Conservation (phyloP, 2,113 vertebrate genomes). For the Brevimyrus niger region DNA sequence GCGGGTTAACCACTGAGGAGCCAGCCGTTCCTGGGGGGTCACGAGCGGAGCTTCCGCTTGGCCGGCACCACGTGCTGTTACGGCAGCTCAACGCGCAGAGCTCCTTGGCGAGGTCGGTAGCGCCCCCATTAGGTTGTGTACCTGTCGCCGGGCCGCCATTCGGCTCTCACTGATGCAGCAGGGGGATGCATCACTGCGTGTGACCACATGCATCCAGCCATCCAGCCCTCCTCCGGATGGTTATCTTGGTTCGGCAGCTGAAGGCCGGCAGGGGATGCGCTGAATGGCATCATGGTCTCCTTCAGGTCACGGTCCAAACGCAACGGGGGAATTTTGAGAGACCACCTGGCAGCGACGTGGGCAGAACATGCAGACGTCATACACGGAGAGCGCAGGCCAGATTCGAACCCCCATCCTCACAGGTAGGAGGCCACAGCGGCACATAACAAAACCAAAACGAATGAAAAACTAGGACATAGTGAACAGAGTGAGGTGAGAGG, state of each 20-base stretch:
- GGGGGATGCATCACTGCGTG: no score
- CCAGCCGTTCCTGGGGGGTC: slow-evolving; percentile 43
- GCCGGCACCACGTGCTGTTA: background rate
- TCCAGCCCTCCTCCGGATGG: background rate
- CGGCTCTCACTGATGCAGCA: background rate
- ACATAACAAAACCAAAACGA: background rate
- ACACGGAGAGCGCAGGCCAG: background rate
- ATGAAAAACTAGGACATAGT: background rate
- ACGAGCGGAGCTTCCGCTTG: slow-evolving; percentile 44
- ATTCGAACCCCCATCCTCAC: background rate
- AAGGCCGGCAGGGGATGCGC: background rate
- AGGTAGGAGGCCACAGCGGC: background rate
- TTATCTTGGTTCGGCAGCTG: background rate
- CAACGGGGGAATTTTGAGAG: background rate
- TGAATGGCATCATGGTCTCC: background rate
- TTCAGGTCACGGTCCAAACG: background rate
- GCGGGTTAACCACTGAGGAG: slow-evolving; percentile 48
- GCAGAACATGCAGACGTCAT: background rate
- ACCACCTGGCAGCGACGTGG: background rate
- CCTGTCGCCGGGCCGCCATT: background rate
- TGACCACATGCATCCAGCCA: background rate
- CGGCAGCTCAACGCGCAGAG: background rate
- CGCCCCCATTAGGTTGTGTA: background rate
- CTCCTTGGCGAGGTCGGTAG: background rate
- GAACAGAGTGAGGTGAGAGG: background rate